These are phyloP conservation scores for Stichopus chloronotus DNA, from an alignment of 35 echinoderm and acorn worm species.

Conservation along the genomic window DNA sequence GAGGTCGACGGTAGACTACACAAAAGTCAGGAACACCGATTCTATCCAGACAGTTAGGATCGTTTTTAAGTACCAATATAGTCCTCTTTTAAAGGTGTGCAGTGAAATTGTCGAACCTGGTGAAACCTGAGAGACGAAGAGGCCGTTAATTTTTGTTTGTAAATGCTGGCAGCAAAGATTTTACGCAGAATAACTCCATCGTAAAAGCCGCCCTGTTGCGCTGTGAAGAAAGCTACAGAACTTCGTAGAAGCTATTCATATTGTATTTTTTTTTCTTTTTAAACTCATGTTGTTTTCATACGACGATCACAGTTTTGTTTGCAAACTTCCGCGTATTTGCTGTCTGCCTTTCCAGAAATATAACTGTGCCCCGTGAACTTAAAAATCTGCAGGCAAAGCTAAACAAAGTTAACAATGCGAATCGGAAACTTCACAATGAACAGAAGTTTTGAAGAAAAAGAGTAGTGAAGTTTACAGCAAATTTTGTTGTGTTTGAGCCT, in stretches of 20 bases:
- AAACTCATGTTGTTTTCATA: conserved; percentile 17
- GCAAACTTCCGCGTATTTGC: conserved; percentile 1
- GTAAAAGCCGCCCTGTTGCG: background rate
- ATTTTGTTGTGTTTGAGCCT: background rate
- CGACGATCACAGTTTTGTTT: background rate
- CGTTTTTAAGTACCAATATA: background rate
- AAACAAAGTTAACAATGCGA: conserved; percentile 5
- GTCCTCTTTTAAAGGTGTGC: background rate
- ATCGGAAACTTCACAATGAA: conserved; percentile 10
- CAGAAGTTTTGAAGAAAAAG: background rate
- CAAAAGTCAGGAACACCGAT: conserved; percentile 29
- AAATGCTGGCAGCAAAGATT: background rate
- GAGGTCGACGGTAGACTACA: conserved; percentile 29
- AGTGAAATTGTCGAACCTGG: background rate
- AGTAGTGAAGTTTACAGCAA: background rate
- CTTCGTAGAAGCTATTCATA: background rate
- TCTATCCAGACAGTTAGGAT: conserved; percentile 9
- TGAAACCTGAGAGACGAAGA: background rate
- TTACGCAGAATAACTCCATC: background rate
- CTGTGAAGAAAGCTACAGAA: background rate
- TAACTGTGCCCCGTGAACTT: background rate
- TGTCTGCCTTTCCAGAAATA: background rate
- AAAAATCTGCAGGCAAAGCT: background rate
- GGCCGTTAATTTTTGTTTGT: background rate
- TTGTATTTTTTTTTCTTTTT: background rate